Evolutionary conservation across 2,888 invertebrate species (phyloP), one percentile per base, ranked within the genome.

Genomic region (Drosophila quasianomalipes): DNA sequence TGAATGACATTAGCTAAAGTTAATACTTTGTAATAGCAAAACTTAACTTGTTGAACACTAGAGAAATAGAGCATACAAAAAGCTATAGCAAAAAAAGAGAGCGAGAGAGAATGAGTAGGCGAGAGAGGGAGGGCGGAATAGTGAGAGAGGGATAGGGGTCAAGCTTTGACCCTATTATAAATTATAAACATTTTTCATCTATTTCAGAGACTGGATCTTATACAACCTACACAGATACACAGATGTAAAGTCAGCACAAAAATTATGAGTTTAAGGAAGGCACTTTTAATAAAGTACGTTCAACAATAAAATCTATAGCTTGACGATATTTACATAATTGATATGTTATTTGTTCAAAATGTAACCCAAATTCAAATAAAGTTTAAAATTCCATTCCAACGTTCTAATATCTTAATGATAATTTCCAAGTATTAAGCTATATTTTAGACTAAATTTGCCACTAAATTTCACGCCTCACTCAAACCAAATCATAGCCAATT

Each of bases 1-100:
- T 3, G 41, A 57, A 35, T 72, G 39, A 41, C 53, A 54, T 37
- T 47, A 30, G 53, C 47, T 54, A 53, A 54, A 28, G 28, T n/a
- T 26, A 3, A 41, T 44, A 39, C 7, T 33, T 49, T 35, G 7
- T 7, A 57, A 28, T 47, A 19, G 1, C 19, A 28, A 26, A 26
- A 19, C 22, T 63, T 9, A 47, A 31, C n/a, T 22, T 14, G 49
- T 10, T 26, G n/a, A 51, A 16, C 22, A 10, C n/a, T 1, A 19
- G 19, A 33, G 33, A n/a, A 22, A 58, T 31, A 14, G 14, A 12
- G 35, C 14, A 14, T 14, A 35, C 35, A 41, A n/a, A 4, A 37
- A 16, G 14, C 35, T 12, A 35, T n/a, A n/a, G 41, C 41, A 10
- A 41, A n/a, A 4, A 2, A 10, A n/a, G 0, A 10, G n/a, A n/a